Percentiles rank a stretch among this genome's conserved stretches.
Evolutionary conservation across 23 tunicate species (phyloP).

Genomic region (Halocynthia aurantium): DNA sequence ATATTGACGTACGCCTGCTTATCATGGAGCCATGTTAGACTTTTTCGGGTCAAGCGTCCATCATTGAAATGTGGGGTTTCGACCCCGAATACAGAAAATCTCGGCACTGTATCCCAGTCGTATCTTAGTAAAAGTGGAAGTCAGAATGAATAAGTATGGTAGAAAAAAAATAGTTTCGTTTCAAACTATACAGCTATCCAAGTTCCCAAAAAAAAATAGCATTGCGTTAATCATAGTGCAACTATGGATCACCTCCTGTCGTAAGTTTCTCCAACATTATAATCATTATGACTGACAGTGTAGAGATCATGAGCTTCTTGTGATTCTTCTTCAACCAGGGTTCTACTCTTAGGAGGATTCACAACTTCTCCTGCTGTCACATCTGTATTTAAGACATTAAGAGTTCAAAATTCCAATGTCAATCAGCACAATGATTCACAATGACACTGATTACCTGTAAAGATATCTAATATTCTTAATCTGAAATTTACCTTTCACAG

Average conservation of each 20-base stretch:
- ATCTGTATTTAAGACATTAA: constrained; percentile 27
- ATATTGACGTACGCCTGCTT: constrained; percentile 35
- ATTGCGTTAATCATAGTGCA: neutral
- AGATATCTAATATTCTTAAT: no score
- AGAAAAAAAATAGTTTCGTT: neutral
- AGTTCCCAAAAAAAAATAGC: neutral
- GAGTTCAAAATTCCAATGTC: neutral
- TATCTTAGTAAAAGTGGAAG: constrained; percentile 30
- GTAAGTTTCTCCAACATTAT: constrained; percentile 77
- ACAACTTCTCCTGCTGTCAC: constrained; percentile 85
- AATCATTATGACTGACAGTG: constrained; percentile 76
- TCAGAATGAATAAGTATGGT: neutral
- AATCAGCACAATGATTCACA: neutral
- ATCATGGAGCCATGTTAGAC: constrained; percentile 79
- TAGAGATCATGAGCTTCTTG: constrained; percentile 58
- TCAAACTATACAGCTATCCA: neutral
- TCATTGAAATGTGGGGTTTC: constrained; percentile 83
- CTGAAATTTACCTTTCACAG: constrained; percentile 14
- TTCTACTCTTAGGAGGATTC: constrained; percentile 74
- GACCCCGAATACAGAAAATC: constrained; percentile 62
- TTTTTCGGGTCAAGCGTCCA: constrained; percentile 55
- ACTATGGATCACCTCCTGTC: constrained; percentile 58
- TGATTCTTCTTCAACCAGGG: constrained; percentile 45
- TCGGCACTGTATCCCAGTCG: constrained; percentile 69
- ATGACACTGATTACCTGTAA: no score